Percentiles rank a stretch among this genome's conserved stretches.
Evolutionary conservation across 1,140 invertebrate genomes (phyloP).

Genomic region (Rhopalosiphum padi): DNA sequence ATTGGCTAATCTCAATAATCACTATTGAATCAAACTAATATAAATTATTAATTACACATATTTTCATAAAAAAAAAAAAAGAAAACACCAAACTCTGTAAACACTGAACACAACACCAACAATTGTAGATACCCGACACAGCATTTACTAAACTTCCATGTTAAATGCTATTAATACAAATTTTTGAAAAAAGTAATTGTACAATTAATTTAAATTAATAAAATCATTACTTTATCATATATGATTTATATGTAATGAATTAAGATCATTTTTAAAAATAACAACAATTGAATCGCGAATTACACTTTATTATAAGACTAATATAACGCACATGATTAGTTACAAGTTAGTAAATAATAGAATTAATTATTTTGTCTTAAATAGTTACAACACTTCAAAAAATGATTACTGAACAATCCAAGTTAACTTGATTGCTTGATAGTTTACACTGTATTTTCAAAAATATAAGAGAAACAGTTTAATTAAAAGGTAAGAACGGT

Average conservation of each 20-base stretch:
- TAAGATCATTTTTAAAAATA: not conserved
- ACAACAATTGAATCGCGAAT: conserved; percentile 32
- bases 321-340: conserved; percentile 31
- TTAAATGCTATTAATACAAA: not conserved
- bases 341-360: conserved; percentile 38
- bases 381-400: not conserved
- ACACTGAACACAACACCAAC: conserved; percentile 17
- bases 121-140: not conserved
- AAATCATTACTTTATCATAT: conserved; percentile 5
- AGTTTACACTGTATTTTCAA: conserved; percentile 19
- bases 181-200: not conserved
- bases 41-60: not conserved
- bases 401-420: conserved; percentile 21
- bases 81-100: conserved; percentile 28
- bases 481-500: not conserved
- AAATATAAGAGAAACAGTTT: not conserved
- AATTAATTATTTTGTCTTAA: not conserved
- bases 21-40: not conserved
- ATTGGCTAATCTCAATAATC: not conserved
- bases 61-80: conserved; percentile 23
- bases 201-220: conserved; percentile 16
- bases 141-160: not conserved
- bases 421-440: not conserved
- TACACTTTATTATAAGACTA: conserved; percentile 47
- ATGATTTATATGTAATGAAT: not conserved